Conservation (phyloP, 2,888 invertebrate genomes). For the Chalcis sispes region DNA sequence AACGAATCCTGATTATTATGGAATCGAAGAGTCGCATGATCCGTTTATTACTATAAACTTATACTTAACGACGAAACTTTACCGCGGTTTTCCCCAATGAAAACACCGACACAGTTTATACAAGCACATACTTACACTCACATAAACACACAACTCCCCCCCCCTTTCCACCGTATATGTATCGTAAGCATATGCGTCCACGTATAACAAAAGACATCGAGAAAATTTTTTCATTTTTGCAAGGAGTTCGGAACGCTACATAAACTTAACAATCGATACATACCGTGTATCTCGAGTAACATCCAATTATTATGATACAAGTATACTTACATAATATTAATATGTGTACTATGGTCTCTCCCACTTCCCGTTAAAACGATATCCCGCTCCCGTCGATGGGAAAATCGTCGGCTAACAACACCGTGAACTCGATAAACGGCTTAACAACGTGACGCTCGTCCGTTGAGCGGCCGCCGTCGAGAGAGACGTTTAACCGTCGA, state of each 20-base stretch:
- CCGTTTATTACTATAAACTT: neutral
- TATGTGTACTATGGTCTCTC: constrained; percentile 77
- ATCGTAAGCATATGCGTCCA: neutral
- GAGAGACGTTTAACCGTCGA: constrained; percentile 1
- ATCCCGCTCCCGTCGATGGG: constrained; percentile 37
- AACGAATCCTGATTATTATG: too few species aligned
- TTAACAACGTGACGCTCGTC: neutral
- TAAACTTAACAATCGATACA: constrained; percentile 70
- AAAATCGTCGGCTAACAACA: constrained; percentile 6
- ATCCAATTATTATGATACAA: constrained; percentile 75
- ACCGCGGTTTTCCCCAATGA: too few species aligned
- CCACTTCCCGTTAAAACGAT: constrained; percentile 69
- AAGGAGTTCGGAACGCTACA: constrained; percentile 76
- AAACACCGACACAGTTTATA: neutral
- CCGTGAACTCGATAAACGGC: neutral
- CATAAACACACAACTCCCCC: constrained; percentile 13
- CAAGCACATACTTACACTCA: constrained; percentile 35
- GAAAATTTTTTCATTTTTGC: constrained; percentile 69
- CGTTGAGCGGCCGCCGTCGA: constrained; percentile 8
- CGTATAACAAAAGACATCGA: constrained; percentile 44
- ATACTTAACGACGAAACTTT: too few species aligned
- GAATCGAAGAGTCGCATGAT: constrained; percentile 23
- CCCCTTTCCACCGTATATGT: neutral
- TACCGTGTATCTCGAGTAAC: constrained; percentile 71
- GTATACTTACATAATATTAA: constrained; percentile 75